phyloP scores from a whole-genome alignment of 2,888 invertebrate genomes.

The Drosophila sordidapex region DNA sequence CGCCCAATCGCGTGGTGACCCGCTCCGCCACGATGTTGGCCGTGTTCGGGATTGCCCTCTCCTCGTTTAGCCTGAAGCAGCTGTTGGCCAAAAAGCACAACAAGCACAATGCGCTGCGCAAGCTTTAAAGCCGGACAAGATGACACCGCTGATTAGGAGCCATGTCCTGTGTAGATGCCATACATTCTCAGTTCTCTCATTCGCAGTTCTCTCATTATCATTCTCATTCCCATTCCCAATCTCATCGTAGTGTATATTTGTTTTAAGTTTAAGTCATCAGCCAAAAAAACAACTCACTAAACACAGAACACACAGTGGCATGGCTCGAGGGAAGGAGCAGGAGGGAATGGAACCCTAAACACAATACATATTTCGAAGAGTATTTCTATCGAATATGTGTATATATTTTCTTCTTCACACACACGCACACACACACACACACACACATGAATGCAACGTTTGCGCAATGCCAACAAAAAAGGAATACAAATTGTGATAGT shows the following conservation, averaged over 20 bases:
- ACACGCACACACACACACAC: slow-evolving; percentile 21
- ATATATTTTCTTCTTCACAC: slow-evolving; percentile 46
- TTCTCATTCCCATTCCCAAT: slow-evolving; percentile 12
- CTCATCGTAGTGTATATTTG: slow-evolving; percentile 47
- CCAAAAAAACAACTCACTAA: slow-evolving; percentile 1
- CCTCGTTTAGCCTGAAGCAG: slow-evolving; percentile 88
- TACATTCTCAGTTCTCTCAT: slow-evolving; percentile 29
- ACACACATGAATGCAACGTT: slow-evolving; percentile 19
- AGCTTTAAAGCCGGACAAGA: slow-evolving; percentile 66
- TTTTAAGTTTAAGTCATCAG: slow-evolving; percentile 49
- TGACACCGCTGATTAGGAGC: background rate
- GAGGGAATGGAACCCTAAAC: background rate
- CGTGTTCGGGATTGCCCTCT: slow-evolving; percentile 87
- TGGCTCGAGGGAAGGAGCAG: slow-evolving; percentile 13
- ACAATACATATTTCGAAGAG: slow-evolving; percentile 16
- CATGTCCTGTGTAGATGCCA: slow-evolving; percentile 37
- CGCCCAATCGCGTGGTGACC: slow-evolving; percentile 86
- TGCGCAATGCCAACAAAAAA: slow-evolving; percentile 60
- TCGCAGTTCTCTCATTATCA: background rate
- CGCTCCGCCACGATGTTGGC: slow-evolving; percentile 87
- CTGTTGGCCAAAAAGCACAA: slow-evolving; percentile 85
- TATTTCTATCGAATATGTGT: slow-evolving; percentile 39
- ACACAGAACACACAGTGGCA: slow-evolving; percentile 19
- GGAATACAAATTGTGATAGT: slow-evolving; percentile 73
- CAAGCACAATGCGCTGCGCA: slow-evolving; percentile 72